Conservation (phyloP, 2,888 invertebrate species). For the Stenolophus ochropezus region DNA sequence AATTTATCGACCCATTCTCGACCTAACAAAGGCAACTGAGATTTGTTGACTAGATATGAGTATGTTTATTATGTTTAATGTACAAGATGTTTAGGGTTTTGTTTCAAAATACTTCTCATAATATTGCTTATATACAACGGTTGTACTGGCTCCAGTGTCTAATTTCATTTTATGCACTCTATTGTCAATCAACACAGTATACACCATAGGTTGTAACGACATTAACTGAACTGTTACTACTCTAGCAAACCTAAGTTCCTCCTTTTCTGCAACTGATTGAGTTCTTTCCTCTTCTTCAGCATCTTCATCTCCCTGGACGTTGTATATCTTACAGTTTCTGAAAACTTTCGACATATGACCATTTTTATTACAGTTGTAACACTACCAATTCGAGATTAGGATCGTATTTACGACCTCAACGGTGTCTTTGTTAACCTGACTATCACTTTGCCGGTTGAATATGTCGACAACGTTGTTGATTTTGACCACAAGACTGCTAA, state of each 20-base stretch:
- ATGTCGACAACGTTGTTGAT: no score
- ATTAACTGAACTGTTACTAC: background rate
- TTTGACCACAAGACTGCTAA: background rate
- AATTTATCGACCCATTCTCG: no score
- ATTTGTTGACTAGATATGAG: background rate
- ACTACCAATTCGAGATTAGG: conserved; percentile 26
- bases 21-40: background rate
- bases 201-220: background rate
- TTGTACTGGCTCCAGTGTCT: no score
- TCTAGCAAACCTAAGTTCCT: background rate
- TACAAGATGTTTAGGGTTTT: background rate
- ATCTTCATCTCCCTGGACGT: background rate
- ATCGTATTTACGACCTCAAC: conserved; percentile 16
- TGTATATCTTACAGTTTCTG: background rate
- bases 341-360: conserved; percentile 38
- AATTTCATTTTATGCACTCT: no score
- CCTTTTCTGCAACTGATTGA: background rate
- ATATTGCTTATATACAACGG: no score
- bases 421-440: background rate
- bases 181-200: no score
- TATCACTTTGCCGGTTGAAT: background rate
- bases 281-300: no score
- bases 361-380: conserved; percentile 30
- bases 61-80: no score
- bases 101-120: no score